phyloP scores from a whole-genome alignment of 2,113 vertebrate species.

The Stigmatopora nigra region DNA sequence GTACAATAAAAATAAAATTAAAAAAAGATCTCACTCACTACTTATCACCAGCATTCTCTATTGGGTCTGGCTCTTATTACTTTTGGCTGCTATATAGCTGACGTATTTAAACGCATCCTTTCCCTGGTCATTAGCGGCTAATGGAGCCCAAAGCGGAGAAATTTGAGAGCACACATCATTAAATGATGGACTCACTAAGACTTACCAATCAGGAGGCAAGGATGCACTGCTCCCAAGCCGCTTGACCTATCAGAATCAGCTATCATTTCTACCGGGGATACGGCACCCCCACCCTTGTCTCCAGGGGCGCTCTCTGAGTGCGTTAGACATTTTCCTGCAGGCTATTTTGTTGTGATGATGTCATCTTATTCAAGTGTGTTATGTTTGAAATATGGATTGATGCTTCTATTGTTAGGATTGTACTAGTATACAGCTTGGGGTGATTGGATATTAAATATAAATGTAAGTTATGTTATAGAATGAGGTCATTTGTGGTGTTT shows the following conservation, averaged over 20 bases:
- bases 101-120: conserved; percentile 42
- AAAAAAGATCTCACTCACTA: too few relatives aligned
- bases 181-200: conserved; percentile 21
- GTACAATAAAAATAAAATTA: too few relatives aligned
- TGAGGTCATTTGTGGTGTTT: too few relatives aligned
- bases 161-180: conserved; percentile 36
- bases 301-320: conserved; percentile 25
- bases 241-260: conserved; percentile 38
- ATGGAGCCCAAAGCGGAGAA: conserved; percentile 47
- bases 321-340: conserved; percentile 39
- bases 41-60: not conserved
- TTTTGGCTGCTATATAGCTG: conserved; percentile 29
- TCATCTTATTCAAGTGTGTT: conserved; percentile 10
- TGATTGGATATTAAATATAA: too few relatives aligned
- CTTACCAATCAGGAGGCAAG: conserved; percentile 32
- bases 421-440: too few relatives aligned
- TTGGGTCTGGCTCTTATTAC: conserved; percentile 9
- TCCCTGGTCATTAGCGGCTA: conserved; percentile 55
- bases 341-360: conserved; percentile 52
- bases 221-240: not conserved
- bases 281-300: conserved; percentile 32
- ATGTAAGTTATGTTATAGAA: too few relatives aligned
- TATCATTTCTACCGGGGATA: conserved; percentile 19
- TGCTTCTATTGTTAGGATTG: not conserved
- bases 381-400: not conserved